These are phyloP conservation scores for Papilio polytes DNA, from an alignment of 1,140 invertebrate species.

Conservation along the genomic window DNA sequence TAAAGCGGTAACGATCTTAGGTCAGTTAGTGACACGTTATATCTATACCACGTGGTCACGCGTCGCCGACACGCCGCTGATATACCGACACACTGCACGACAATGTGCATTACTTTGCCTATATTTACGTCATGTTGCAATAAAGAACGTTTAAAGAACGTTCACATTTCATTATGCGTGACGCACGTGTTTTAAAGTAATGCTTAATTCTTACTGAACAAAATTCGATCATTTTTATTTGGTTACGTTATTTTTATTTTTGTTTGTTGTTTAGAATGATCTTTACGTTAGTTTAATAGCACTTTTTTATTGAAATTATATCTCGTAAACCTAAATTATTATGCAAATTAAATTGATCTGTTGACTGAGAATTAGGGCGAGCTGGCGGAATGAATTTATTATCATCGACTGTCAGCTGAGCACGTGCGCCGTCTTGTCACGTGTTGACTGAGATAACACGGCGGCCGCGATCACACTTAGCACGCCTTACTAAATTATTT, in stretches of 20 bases:
- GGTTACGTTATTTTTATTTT: background rate
- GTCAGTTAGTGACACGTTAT: constrained; percentile 30
- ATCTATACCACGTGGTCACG: background rate
- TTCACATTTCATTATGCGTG: background rate
- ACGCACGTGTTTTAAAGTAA: background rate
- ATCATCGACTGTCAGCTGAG: background rate
- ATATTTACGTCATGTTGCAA: constrained; percentile 6
- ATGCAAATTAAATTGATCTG: constrained; percentile 4
- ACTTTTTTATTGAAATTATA: background rate
- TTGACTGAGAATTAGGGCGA: background rate
- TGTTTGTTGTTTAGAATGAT: no score
- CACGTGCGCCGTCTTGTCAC: constrained; percentile 8
- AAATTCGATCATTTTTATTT: background rate
- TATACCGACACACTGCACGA: background rate
- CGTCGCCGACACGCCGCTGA: background rate
- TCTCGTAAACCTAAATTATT: background rate
- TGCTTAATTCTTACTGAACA: background rate
- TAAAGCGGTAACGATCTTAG: constrained; percentile 7
- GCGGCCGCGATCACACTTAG: background rate
- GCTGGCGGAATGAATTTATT: background rate
- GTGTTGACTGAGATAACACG: background rate
- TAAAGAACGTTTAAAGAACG: constrained; percentile 9
- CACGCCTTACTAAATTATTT: background rate
- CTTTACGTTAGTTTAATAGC: no score
- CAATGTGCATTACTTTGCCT: background rate